Evolutionary conservation across 1,140 invertebrate species (phyloP), one percentile per base, ranked within the genome.

Genomic region (Trachymyrmex septentrionalis): DNA sequence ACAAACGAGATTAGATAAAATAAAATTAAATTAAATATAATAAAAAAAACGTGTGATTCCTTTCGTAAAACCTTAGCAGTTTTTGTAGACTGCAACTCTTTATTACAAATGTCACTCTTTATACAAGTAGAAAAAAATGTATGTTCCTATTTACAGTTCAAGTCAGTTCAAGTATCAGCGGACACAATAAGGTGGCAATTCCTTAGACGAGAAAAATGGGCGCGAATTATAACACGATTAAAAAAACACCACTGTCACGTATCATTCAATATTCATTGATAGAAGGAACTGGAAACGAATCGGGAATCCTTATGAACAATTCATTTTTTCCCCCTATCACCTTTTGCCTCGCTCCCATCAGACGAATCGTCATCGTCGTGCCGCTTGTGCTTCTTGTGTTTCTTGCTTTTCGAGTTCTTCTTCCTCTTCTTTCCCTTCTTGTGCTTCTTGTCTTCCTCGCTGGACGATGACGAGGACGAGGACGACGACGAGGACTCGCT

Each of bases 361-460:
- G 92, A 93, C 2, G 92, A 91, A n/a, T 19, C 19, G 77, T 38
- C 78, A 6, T 38, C 19, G 34, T 92, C 78, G 9, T 44, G 38
- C 59, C 94, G 95, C 21, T 90, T 94, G 24, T 93, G 93, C 27
- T 95, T 95, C 57, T 94, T 95, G 30, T 76, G 92, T 63, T 94
- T 95, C 50, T 94, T 94, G 27, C 91, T 92, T 75, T 95, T 95
- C 0, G 87, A 93, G 44, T 27, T 44, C 38, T 93, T 95, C 27
- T 92, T 94, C 27, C 88, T 92, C 64, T 67, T 67, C 64, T 67
- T 67, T 38, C 3, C 10, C 30, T 93, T 94, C 34, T 95, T 95
- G 3, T 90, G 91, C 86, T 94, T 92, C 50, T 89, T 91, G 3
- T 91, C 87, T 9, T 91, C 89, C 12, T 91, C 87, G 77, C 88